A percentile compares a stretch with the other conserved stretches of the same genome.
Evolutionary conservation across 1,140 invertebrate genomes (phyloP).

Genomic region (Atta colombica): DNA sequence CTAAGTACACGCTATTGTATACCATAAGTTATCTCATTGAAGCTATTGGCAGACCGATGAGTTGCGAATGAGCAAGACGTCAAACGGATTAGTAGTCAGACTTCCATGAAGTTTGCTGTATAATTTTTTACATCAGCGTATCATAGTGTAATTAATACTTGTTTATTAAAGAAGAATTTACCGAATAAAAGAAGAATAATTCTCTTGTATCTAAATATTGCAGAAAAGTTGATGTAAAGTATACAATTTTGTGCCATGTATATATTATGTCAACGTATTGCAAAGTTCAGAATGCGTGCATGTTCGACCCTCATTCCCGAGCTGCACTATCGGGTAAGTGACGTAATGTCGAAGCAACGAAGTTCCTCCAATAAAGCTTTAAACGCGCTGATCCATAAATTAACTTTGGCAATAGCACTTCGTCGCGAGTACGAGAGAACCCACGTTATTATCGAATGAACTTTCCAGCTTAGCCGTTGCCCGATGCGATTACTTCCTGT

Average conservation of each 20-base stretch:
- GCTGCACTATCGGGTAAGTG: not conserved
- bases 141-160: too few relatives aligned
- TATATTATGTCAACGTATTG: conserved; percentile 10
- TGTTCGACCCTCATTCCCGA: not conserved
- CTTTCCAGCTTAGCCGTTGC: conserved; percentile 32
- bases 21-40: not conserved
- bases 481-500: conserved; percentile 57
- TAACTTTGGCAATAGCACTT: conserved; percentile 56
- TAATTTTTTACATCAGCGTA: not conserved
- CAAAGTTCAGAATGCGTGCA: conserved; percentile 21
- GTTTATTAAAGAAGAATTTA: too few relatives aligned
- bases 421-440: conserved; percentile 12
- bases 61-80: not conserved
- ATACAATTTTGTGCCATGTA: not conserved
- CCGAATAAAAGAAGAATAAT: not conserved
- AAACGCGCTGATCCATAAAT: conserved; percentile 55
- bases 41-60: not conserved
- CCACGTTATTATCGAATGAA: conserved; percentile 58
- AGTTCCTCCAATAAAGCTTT: conserved; percentile 52
- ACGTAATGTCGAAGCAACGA: conserved; percentile 44
- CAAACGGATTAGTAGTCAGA: not conserved
- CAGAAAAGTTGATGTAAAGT: not conserved
- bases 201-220: not conserved
- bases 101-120: not conserved
- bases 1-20: not conserved